Evolutionary conservation across 2,888 invertebrate species (phyloP), one percentile per base, ranked within the genome.

Genomic region (Macrostomum cliftonense): DNA sequence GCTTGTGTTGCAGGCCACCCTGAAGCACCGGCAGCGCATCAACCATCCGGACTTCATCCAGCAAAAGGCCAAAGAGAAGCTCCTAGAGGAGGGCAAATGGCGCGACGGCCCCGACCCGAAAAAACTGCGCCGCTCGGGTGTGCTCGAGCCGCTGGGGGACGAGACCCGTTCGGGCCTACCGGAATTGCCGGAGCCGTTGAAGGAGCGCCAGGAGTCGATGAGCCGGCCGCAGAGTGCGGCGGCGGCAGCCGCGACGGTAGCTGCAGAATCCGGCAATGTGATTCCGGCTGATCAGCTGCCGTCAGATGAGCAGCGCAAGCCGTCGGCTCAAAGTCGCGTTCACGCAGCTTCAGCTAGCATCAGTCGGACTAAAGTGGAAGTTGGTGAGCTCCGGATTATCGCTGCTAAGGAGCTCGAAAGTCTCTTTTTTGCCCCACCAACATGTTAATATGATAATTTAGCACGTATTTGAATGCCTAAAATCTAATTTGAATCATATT

Each of bases 31-130:
- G 53, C 67, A 68, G 51, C 58, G 59, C 20, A 49, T 56, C 39
- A 64, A 64, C 50, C 55, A 59, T 21, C 65, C 66, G 39, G 59
- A 60, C 21, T 65, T 57, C 49, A 65, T 67, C 42, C 65, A 65
- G 39, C 55, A 55, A 40, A 58, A 54, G 49, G 62, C 63, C 47
- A 53, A 54, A 37, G 60, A 65, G 46, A 55, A 56, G 46, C 52
- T 63, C 11, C 60, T 59, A 39, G 54, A 59, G 14, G 56, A 60
- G 37, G 56, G 58, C n/a, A 55, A 54, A 46, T 28, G 53, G 1
- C 50, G 50, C 12, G 51, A 49, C 17, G 56, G 48, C 42, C 57
- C 57, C 2, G 53, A 49, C 11, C 47, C 54, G 16, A 62, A 61
- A 46, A 59, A 57, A 43, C 39, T 58, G 28, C 58, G 59, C 21